These are phyloP conservation scores for Dryobota labecula DNA, from an alignment of 2,888 invertebrate species.

Conservation along the genomic window DNA sequence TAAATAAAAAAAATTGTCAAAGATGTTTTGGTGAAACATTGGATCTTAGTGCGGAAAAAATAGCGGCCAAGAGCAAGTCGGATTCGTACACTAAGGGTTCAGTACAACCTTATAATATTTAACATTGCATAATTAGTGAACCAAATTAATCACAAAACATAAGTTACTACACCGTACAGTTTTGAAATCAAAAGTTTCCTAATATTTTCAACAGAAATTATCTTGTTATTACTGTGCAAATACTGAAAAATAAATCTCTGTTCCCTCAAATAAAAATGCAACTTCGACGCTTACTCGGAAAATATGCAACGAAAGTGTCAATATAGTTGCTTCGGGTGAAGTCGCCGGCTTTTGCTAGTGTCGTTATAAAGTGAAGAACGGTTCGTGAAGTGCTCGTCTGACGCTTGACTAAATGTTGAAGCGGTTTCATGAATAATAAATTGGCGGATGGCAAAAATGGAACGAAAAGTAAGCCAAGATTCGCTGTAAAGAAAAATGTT, in stretches of 20 bases:
- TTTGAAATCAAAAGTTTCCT: neutral
- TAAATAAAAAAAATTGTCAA: no score
- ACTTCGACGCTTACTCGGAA: neutral
- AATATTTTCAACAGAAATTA: neutral
- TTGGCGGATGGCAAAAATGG: slow-evolving; percentile 46
- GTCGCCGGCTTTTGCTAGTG: slow-evolving; percentile 21
- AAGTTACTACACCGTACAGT: neutral
- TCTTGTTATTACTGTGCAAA: neutral
- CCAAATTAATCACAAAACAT: neutral
- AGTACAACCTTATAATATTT: no score
- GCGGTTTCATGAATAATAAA: slow-evolving; percentile 63
- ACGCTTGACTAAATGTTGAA: slow-evolving; percentile 50
- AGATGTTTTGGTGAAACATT: no score
- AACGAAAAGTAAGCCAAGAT: slow-evolving; percentile 45
- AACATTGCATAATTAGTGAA: no score
- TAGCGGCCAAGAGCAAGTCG: no score
- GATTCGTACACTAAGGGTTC: no score
- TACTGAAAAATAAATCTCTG: neutral
- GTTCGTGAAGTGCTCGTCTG: slow-evolving; percentile 26
- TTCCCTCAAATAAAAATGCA: slow-evolving; percentile 19
- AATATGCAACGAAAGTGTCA: slow-evolving; percentile 27
- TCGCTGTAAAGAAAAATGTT: slow-evolving; percentile 40
- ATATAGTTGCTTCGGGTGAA: slow-evolving; percentile 12
- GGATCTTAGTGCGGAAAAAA: no score
- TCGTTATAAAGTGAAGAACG: slow-evolving; percentile 39